Percentiles rank a stretch among this genome's conserved stretches.
Conservation (phyloP, 2,888 invertebrate genomes). For the Netelia fuscicornis region DNA sequence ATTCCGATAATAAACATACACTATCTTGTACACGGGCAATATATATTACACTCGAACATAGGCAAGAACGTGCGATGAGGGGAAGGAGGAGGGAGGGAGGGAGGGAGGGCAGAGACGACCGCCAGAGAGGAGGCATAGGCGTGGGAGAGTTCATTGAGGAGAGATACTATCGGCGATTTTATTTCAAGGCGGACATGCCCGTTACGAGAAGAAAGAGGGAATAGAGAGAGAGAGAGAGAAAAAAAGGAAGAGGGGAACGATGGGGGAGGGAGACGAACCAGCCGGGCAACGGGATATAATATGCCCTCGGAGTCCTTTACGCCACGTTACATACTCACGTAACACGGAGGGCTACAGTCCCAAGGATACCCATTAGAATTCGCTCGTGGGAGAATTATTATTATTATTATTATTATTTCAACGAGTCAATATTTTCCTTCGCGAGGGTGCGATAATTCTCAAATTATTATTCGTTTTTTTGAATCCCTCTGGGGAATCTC, state of each 20-base stretch:
- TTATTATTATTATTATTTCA: too few relatives aligned
- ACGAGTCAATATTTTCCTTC: too few relatives aligned
- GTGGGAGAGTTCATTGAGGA: slow-evolving; percentile 85
- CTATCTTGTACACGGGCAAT: not conserved
- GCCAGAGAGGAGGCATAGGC: slow-evolving; percentile 81
- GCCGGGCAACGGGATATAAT: slow-evolving; percentile 77
- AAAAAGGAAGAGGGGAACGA: slow-evolving; percentile 55
- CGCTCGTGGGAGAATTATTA: too few relatives aligned
- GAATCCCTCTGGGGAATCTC: too few relatives aligned
- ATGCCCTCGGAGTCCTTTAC: slow-evolving; percentile 49
- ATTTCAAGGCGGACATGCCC: slow-evolving; percentile 84
- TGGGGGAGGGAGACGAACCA: slow-evolving; percentile 63
- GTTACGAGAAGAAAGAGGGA: slow-evolving; percentile 75
- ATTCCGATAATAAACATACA: not conserved
- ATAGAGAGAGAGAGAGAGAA: slow-evolving; percentile 62
- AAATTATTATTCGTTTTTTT: too few relatives aligned
- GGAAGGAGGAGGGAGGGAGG: slow-evolving; percentile 34
- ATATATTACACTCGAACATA: slow-evolving; percentile 37
- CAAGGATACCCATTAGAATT: not conserved
- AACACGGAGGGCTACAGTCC: not conserved
- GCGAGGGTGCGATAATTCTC: too few relatives aligned
- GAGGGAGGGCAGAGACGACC: slow-evolving; percentile 44
- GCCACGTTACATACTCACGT: slow-evolving; percentile 31
- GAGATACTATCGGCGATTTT: slow-evolving; percentile 85
- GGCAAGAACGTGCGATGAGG: slow-evolving; percentile 45